Evolutionary conservation across 2,113 vertebrate genomes (phyloP).

Genomic region (Corapipo altera): DNA sequence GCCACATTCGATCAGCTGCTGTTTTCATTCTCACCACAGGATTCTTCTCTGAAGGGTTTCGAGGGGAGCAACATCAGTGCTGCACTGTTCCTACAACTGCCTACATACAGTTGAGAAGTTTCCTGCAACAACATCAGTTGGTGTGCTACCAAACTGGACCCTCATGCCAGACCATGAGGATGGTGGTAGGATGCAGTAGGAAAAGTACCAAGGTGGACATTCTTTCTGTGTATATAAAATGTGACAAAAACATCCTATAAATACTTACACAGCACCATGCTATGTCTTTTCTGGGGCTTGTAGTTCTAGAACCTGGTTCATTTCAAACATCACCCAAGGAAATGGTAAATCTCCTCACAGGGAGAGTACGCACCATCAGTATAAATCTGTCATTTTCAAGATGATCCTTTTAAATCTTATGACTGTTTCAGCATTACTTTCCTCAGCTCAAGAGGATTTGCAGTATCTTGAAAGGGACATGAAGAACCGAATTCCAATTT

Average conservation of each 20-base stretch:
- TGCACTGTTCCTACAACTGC: accelerated
- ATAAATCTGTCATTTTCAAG: neutral
- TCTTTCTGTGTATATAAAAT: neutral
- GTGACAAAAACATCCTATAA: neutral
- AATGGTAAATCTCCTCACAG: neutral
- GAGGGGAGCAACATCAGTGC: neutral
- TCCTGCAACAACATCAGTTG: neutral
- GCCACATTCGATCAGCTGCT: neutral
- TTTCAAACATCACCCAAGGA: neutral
- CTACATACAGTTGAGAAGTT: accelerated
- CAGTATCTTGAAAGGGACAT: neutral
- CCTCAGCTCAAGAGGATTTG: neutral
- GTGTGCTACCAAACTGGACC: neutral
- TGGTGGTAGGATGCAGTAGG: too few species aligned
- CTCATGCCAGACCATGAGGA: neutral
- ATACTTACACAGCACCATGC: neutral
- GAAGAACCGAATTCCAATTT: neutral
- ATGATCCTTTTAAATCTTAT: neutral
- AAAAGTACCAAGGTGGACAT: neutral
- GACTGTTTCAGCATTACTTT: neutral
- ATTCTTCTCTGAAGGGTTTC: neutral
- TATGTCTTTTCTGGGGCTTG: neutral
- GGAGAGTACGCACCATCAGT: neutral
- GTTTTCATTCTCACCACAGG: neutral
- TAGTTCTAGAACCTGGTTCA: neutral